A percentile compares a stretch with the other conserved stretches of the same genome.
phyloP scores from a whole-genome alignment of 2,113 vertebrate species.

The Grus americana region DNA sequence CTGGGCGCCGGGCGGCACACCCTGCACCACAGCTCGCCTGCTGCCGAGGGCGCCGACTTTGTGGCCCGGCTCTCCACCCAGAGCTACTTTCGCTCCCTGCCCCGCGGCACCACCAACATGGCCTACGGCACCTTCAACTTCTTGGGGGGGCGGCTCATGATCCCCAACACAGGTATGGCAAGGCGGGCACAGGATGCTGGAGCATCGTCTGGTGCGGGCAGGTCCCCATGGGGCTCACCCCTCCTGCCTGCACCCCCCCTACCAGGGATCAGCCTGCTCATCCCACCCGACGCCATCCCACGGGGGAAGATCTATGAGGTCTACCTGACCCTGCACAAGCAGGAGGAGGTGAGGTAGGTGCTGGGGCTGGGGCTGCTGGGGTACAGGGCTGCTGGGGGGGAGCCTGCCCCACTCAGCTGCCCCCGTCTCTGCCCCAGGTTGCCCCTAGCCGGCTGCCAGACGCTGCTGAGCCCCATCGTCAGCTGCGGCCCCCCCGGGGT shows the following conservation, averaged over 20 bases:
- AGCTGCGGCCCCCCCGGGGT: constrained; percentile 98
- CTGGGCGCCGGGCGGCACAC: constrained; percentile 91
- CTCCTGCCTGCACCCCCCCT: not conserved
- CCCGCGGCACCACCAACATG: constrained; percentile 88
- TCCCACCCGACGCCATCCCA: constrained; percentile 97
- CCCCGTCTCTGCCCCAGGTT: constrained; percentile 72
- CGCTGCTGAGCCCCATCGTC: constrained; percentile 94
- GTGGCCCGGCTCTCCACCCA: constrained; percentile 90
- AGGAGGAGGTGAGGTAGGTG: constrained; percentile 97
- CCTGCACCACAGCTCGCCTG: constrained; percentile 89
- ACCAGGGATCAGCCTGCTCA: constrained; percentile 93
- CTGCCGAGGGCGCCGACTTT: constrained; percentile 83
- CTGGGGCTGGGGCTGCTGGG: not conserved
- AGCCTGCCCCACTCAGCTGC: not conserved
- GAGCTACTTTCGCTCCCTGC: constrained; percentile 93
- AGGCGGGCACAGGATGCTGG: not conserved
- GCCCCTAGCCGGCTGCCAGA: constrained; percentile 95
- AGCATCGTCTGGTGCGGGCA: not conserved
- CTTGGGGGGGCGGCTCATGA: constrained; percentile 92
- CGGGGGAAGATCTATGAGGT: constrained; percentile 99
- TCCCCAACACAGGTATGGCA: constrained; percentile 90
- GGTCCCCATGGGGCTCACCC: not conserved
- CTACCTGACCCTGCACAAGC: constrained; percentile 96
- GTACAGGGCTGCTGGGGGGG: rapidly evolving
- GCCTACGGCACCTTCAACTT: constrained; percentile 98